Evolutionary conservation across 2,888 invertebrate species (phyloP), one percentile per base, ranked within the genome.

Genomic region (Ellobium chinense): DNA sequence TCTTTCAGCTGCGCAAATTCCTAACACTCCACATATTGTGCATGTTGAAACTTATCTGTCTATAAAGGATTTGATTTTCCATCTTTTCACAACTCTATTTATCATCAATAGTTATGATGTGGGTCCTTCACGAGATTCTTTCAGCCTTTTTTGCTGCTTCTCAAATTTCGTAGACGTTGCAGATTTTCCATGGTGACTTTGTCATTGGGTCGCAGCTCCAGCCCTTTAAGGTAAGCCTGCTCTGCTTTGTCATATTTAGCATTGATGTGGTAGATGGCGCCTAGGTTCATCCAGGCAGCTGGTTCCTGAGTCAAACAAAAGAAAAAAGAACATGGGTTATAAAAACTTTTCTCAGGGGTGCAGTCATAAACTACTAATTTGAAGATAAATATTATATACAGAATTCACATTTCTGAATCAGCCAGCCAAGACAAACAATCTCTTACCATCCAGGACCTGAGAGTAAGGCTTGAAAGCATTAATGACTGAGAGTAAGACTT

Each of bases 211-310:
- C 97, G 96, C 79, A 98, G 94, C 89, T 96, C 94, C 80, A 99
- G 94, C 0, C 98, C 98, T 90, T 96, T 95, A 87, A 96, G 94
- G 93, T 99, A 99, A 82, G 97, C 96, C 24, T 95, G 94, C 66
- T 97, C 97, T 0, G 99, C 99, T 85, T 97, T 96, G 36, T 94
- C 94, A 88, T 97, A 96, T 93, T 97, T 97, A 34, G 97, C 97
- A 92, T 98, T 97, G 86, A 98, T 94, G 94, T 99, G 98, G 81
- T 98, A 94, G 91, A 99, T 98, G 80, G 98, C 98, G 34, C 98
- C 99, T 79, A 98, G 95, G 93, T 99, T 98, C 90, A 98, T 97
- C 93, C 98, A 97, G 81, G 97, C 96, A 86, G 97, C 95, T 0
- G 98, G 96, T 91, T 97, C 97, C 95, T 97, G 93, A n/a, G n/a